These are phyloP conservation scores for Psylliodes chrysocephalus DNA, from an alignment of 2,888 invertebrate genomes.

Conservation along the genomic window DNA sequence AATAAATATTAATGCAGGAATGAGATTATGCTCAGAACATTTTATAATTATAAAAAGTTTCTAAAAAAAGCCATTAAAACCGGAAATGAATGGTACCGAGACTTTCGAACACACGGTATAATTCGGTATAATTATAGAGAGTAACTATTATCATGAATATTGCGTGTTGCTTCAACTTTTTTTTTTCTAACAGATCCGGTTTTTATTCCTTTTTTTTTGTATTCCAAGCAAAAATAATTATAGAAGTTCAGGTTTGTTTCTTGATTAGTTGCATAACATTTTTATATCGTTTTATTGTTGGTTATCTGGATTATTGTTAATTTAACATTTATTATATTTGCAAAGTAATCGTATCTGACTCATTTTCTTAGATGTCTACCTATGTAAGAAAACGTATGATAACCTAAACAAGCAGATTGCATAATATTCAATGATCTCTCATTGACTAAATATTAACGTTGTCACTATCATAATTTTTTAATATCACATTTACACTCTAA, in stretches of 20 bases:
- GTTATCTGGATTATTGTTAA: background rate
- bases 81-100: background rate
- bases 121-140: slow-evolving; percentile 4
- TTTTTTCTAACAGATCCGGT: slow-evolving; percentile 2
- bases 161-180: slow-evolving; percentile 4
- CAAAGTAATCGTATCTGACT: background rate
- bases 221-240: background rate
- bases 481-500: too few relatives aligned
- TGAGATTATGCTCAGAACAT: too few relatives aligned
- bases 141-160: background rate
- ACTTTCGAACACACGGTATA: background rate
- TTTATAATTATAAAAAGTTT: too few relatives aligned
- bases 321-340: slow-evolving; percentile 1
- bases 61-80: background rate
- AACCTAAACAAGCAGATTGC: too few relatives aligned
- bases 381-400: too few relatives aligned
- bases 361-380: too few relatives aligned
- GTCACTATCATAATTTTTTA: too few relatives aligned
- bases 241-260: background rate
- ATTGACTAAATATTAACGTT: too few relatives aligned
- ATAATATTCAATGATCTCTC: too few relatives aligned
- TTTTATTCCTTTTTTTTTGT: background rate
- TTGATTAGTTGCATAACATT: background rate
- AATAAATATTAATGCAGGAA: too few relatives aligned
- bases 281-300: slow-evolving; percentile 2